These are phyloP conservation scores for Antennarius maculatus DNA, from an alignment of 2,797 vertebrate genomes.

Conservation along the genomic window DNA sequence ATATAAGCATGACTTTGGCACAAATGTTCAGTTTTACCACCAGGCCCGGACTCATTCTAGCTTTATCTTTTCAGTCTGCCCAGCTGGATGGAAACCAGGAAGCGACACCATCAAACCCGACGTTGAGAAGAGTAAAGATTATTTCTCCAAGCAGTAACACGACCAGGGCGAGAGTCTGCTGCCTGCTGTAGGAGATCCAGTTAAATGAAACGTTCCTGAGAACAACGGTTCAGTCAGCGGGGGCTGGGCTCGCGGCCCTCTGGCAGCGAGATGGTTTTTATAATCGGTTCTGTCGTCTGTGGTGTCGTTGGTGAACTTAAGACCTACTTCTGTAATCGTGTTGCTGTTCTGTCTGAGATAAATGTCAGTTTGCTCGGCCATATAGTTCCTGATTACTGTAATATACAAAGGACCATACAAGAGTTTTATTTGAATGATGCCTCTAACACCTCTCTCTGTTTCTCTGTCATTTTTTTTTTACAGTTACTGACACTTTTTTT, in stretches of 20 bases:
- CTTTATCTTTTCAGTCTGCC: conserved; percentile 88
- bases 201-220: conserved; percentile 46
- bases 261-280: conserved; percentile 18
- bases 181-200: conserved; percentile 66
- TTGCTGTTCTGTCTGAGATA: conserved; percentile 17
- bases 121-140: conserved; percentile 94
- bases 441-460: not conserved
- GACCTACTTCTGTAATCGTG: conserved; percentile 39
- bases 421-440: conserved; percentile 13
- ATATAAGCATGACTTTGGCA: conserved; percentile 9
- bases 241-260: conserved; percentile 44
- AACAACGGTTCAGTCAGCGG: conserved; percentile 45
- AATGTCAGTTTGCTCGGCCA: conserved; percentile 20
- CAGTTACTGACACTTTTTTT: conserved; percentile 16
- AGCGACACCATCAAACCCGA: conserved; percentile 98
- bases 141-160: conserved; percentile 94
- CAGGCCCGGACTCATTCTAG: conserved; percentile 53
- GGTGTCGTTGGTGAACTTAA: conserved; percentile 24
- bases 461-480: conserved; percentile 6
- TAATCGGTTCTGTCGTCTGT: conserved; percentile 33
- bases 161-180: conserved; percentile 56
- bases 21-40: conserved; percentile 18
- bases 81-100: conserved; percentile 98
- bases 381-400: conserved; percentile 23
- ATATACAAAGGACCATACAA: conserved; percentile 14